Evolutionary conservation across 2,888 invertebrate genomes (phyloP).

Genomic region (Cinara cedri): DNA sequence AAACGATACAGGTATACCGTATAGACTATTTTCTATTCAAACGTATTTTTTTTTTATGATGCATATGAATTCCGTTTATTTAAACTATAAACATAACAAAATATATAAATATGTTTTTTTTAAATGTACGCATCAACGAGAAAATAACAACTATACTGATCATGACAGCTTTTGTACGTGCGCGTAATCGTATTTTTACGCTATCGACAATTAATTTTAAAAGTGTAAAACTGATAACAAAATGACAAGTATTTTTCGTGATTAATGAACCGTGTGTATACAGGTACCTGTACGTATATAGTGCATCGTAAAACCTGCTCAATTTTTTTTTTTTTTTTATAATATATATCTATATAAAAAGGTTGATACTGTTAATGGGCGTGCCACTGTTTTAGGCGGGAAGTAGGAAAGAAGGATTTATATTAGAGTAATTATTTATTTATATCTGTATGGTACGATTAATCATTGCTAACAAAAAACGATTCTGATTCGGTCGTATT

Average conservation of each 20-base stretch:
- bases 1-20: too few relatives aligned
- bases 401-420: too few relatives aligned
- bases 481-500: too few relatives aligned
- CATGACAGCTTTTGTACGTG: conserved; percentile 5
- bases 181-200: neutral
- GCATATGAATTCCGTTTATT: neutral
- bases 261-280: neutral
- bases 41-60: neutral
- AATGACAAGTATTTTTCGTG: conserved; percentile 3
- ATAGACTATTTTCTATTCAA: too few relatives aligned
- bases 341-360: too few relatives aligned
- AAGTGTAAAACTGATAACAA: conserved; percentile 16
- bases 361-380: too few relatives aligned
- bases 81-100: neutral
- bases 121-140: neutral
- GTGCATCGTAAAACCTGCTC: neutral
- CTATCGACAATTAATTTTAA: neutral
- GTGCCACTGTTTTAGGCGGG: too few relatives aligned
- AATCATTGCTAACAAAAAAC: too few relatives aligned
- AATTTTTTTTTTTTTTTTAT: too few relatives aligned
- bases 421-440: too few relatives aligned
- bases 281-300: neutral
- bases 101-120: neutral
- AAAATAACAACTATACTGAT: neutral
- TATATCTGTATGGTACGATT: too few relatives aligned